These are phyloP conservation scores for Junco hyemalis DNA, from an alignment of 2,113 vertebrate species.

Conservation along the genomic window DNA sequence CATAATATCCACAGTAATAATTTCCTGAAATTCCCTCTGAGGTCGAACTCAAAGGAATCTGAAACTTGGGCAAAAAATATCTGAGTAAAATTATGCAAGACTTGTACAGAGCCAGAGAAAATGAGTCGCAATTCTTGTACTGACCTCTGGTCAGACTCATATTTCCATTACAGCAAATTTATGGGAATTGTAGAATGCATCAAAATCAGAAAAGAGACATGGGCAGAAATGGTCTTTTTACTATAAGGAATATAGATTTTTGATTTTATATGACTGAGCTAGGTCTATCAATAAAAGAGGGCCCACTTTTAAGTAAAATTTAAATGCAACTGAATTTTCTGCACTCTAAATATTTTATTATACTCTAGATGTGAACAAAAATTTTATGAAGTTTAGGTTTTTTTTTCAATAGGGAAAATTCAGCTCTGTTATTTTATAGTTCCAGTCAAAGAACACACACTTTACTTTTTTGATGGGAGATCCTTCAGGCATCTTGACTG, in stretches of 20 bases:
- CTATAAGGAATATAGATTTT: constrained; percentile 8
- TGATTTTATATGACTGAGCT: constrained; percentile 40
- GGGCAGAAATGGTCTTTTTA: constrained; percentile 24
- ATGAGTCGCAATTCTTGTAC: background rate
- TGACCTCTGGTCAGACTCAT: background rate
- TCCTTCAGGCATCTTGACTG: constrained; percentile 17
- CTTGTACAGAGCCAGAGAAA: background rate
- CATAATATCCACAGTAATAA: background rate
- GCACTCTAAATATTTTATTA: constrained; percentile 47
- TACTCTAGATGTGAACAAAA: background rate
- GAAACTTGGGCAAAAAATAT: constrained; percentile 30
- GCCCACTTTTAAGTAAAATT: constrained; percentile 40
- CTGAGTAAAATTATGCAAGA: constrained; percentile 8
- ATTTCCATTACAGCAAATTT: background rate
- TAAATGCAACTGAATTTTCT: constrained; percentile 21
- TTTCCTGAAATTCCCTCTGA: constrained; percentile 59
- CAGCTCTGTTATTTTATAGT: constrained; percentile 24
- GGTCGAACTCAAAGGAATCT: constrained; percentile 13
- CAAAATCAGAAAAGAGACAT: constrained; percentile 1
- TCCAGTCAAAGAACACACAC: background rate
- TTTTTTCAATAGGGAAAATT: constrained; percentile 15
- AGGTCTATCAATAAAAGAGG: constrained; percentile 1
- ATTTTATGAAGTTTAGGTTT: background rate
- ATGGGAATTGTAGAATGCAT: constrained; percentile 8
- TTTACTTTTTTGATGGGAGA: constrained; percentile 19